A percentile compares a stretch with the other conserved stretches of the same genome.
Conservation (phyloP, 2,113 vertebrate genomes). For the Brachypodius melanocephalos region DNA sequence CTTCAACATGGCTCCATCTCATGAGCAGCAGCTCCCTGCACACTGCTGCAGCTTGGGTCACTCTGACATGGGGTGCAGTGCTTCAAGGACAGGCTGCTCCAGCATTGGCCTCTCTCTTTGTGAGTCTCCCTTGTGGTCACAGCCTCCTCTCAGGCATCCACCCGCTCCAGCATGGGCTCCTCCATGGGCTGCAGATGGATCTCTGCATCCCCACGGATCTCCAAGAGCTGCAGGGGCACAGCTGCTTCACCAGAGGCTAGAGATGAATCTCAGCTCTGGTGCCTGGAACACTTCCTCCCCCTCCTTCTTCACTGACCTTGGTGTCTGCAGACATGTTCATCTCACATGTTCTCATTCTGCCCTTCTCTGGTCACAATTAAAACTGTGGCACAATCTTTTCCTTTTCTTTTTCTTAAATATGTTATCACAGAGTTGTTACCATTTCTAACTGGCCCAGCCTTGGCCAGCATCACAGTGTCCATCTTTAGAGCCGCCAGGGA, state of each 20-base stretch:
- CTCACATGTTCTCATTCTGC: neutral
- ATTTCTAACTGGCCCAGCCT: neutral
- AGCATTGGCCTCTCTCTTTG: neutral
- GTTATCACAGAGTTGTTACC: neutral
- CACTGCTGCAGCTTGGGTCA: neutral
- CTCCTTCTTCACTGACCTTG: neutral
- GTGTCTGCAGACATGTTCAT: neutral
- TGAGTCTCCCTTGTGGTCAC: neutral
- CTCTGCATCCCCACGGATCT: accelerated
- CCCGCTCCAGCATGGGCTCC: accelerated
- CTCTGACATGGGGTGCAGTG: neutral
- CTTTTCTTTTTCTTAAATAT: neutral
- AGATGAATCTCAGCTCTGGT: neutral
- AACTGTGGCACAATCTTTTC: neutral
- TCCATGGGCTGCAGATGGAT: neutral
- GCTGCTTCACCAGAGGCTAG: no score
- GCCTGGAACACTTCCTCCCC: neutral
- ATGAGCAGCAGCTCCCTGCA: neutral
- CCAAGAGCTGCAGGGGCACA: neutral
- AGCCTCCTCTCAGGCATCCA: neutral
- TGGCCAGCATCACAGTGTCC: accelerated
- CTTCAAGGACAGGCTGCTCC: neutral
- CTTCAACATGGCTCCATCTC: accelerated
- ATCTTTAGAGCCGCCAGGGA: neutral
- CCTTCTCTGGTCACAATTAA: neutral